A percentile compares a stretch with the other conserved stretches of the same genome.
Evolutionary conservation across 2,888 invertebrate genomes (phyloP).

Genomic region (Diaprepes abbreviatus): DNA sequence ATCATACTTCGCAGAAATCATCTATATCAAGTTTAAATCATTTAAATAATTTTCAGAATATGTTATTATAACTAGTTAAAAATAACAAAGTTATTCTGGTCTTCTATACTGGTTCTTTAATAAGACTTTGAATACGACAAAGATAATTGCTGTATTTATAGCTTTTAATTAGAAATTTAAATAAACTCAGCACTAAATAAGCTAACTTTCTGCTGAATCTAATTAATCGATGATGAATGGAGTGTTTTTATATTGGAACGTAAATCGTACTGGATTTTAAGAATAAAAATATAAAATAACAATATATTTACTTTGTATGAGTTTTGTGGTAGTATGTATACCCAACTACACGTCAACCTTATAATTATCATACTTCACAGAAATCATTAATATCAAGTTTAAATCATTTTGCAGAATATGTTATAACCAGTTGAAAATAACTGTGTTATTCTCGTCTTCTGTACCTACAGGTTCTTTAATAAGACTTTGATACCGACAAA

Average conservation of each 20-base stretch:
- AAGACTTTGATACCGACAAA: neutral
- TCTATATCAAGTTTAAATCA: neutral
- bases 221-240: too few species aligned
- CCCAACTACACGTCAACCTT: neutral
- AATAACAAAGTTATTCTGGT: neutral
- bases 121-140: neutral
- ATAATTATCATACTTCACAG: constrained; percentile 19
- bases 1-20: constrained; percentile 19
- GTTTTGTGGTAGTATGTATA: neutral
- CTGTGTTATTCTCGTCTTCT: neutral
- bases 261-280: too few species aligned
- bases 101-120: neutral
- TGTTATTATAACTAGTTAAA: neutral
- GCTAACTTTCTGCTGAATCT: too few species aligned
- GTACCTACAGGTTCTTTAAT: neutral
- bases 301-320: too few species aligned
- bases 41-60: neutral
- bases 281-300: too few species aligned
- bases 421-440: neutral
- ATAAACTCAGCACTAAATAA: too few species aligned
- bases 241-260: too few species aligned
- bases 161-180: neutral
- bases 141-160: neutral
- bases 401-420: neutral
- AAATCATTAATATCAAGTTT: constrained; percentile 4